Percentiles rank a stretch among this genome's conserved stretches.
These are phyloP conservation scores for Ophiothrix spiculata DNA, from an alignment of 35 echinoderm and acorn worm species.

Conservation along the genomic window DNA sequence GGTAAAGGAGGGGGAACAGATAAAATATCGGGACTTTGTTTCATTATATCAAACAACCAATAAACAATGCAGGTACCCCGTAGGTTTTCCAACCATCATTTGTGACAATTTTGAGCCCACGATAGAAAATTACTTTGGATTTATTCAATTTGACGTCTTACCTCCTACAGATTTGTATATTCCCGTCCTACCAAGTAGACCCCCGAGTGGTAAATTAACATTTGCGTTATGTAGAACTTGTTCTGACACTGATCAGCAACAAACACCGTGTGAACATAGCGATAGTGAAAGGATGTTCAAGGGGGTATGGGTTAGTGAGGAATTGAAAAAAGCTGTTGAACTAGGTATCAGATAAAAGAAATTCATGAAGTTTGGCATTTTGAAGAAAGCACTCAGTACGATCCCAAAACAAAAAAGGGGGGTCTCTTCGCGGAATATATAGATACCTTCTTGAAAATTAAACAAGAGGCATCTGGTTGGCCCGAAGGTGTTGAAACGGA, in stretches of 20 bases:
- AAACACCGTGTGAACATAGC: conserved; percentile 25
- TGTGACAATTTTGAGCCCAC: background rate
- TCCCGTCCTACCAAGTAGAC: conserved; percentile 28
- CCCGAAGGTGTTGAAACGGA: conserved; percentile 5
- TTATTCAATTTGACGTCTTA: conserved; percentile 30
- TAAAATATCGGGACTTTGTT: conserved; percentile 46
- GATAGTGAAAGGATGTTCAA: conserved; percentile 17
- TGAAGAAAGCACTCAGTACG: background rate
- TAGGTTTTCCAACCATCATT: conserved; percentile 36
- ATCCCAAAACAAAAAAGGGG: background rate
- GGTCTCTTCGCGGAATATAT: conserved; percentile 35
- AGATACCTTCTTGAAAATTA: conserved; percentile 26
- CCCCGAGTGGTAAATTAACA: conserved; percentile 24
- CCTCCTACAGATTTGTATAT: conserved; percentile 49
- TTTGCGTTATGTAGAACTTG: conserved; percentile 63
- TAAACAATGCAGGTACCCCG: conserved; percentile 48
- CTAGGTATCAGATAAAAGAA: conserved; percentile 14
- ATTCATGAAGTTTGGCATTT: conserved; percentile 31
- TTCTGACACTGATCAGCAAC: conserved; percentile 12
- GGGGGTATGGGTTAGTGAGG: conserved; percentile 14
- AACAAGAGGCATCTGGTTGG: conserved; percentile 9
- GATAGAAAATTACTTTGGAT: conserved; percentile 29
- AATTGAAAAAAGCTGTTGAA: conserved; percentile 20
- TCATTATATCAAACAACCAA: conserved; percentile 52
- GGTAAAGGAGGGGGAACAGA: conserved; percentile 15